Base-by-base conservation (phyloP, 2,888 invertebrate species). In the Emesis furor region DNA sequence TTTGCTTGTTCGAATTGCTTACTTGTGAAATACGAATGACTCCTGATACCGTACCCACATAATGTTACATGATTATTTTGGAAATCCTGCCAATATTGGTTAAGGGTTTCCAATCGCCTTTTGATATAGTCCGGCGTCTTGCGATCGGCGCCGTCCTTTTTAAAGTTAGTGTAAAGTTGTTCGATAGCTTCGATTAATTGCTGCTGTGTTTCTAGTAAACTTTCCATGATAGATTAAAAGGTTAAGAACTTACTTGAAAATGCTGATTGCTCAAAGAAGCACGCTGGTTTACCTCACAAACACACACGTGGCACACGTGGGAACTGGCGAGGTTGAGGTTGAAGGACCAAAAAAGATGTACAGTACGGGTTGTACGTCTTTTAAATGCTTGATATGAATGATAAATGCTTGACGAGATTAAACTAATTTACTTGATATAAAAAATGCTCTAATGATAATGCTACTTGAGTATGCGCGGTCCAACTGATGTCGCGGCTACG, bases 21-120 rank as follows among this genome's bases (percentile, higher is more conserved):
- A 46, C 72, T 55, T 24, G 39, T 67, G 24, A 24, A 24, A 24
- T 24, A 24, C 24, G 24, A 24, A 51, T 67, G 67, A 42, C 42
- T 67, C 51, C n/a, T 42, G n/a, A 32, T 17, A 35, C 55, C 55
- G 68, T 69, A 68, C n/a, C 37, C 76, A 69, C 76, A 55, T 39
- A 76, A 37, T 8, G 46, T 68, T 3, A 39, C 42, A 24, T 75
- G 75, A 67, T 75, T 75, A 14, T 7, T 46, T 24, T 67, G 32
- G 77, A 71, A 71, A 24, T 71, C 24, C 24, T 24, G 24, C 24
- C 24, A 24, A 24, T 24, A 24, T 24, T 24, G 24, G 24, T 24
- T 24, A 42, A 46, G 46, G 17, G 71, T 42, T 17, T 71, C 42
- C 46, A 71, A 46, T 8, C 46, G 17, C 17, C 46, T 39, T 12